A percentile compares a stretch with the other conserved stretches of the same genome.
Evolutionary conservation across 1,140 invertebrate genomes (phyloP).

Genomic region (Drosophila prosaltans): DNA sequence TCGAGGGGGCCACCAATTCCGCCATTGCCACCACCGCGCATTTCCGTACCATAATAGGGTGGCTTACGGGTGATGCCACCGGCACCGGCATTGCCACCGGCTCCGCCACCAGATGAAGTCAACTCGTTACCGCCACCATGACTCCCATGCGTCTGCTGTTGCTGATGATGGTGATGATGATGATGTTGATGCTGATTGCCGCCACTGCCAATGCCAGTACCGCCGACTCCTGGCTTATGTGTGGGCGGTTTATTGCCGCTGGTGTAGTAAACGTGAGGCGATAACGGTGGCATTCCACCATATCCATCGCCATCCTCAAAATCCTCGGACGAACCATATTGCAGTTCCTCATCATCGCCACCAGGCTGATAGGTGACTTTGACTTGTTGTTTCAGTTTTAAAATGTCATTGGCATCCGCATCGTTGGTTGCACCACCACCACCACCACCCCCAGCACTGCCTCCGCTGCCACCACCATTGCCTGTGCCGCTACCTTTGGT

Average conservation of each 20-base stretch:
- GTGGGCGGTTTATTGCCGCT: slow-evolving; percentile 76
- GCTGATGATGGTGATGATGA: slow-evolving; percentile 63
- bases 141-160: slow-evolving; percentile 49
- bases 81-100: slow-evolving; percentile 20
- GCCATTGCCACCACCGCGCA: slow-evolving; percentile 47
- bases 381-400: slow-evolving; percentile 83
- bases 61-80: slow-evolving; percentile 62
- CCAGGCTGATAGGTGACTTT: slow-evolving; percentile 81
- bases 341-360: slow-evolving; percentile 74
- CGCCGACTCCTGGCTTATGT: slow-evolving; percentile 63
- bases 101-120: slow-evolving; percentile 10
- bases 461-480: slow-evolving; percentile 19
- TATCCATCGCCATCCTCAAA: slow-evolving; percentile 74
- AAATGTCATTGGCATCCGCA: slow-evolving; percentile 82
- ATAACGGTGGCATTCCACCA: slow-evolving; percentile 66
- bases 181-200: slow-evolving; percentile 66
- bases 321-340: slow-evolving; percentile 80
- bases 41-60: slow-evolving; percentile 48
- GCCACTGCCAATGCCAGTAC: slow-evolving; percentile 31
- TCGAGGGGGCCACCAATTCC: slow-evolving; percentile 68
- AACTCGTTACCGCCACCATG: slow-evolving; percentile 14
- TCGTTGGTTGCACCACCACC: slow-evolving; percentile 45
- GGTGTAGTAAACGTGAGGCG: slow-evolving; percentile 78
- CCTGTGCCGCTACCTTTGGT: slow-evolving; percentile 31
- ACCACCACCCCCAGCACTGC: slow-evolving; percentile 27